phyloP scores from a whole-genome alignment of 1,140 invertebrate species.

The Melipona quadrifasciata region DNA sequence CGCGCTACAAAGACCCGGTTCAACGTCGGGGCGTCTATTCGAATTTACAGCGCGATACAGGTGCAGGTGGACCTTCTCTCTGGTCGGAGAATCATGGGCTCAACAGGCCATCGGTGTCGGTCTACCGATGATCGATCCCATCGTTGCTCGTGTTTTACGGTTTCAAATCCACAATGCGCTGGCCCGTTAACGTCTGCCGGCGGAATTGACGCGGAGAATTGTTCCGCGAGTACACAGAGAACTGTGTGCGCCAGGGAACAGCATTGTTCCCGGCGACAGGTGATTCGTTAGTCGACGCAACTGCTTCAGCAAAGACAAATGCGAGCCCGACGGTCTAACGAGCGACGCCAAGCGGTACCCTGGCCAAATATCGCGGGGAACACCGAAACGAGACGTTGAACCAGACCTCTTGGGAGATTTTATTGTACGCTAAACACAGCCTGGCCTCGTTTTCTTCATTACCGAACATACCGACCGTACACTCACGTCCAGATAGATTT shows the following conservation, averaged over 20 bases:
- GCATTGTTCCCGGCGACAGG: slow-evolving; percentile 55
- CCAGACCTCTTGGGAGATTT: not conserved
- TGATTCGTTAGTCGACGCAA: slow-evolving; percentile 59
- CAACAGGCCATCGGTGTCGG: not conserved
- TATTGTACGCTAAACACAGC: not conserved
- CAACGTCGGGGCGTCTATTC: not conserved
- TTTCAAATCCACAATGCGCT: slow-evolving; percentile 33
- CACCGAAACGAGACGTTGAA: not conserved
- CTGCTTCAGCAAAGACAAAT: slow-evolving; percentile 59
- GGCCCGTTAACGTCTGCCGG: slow-evolving; percentile 46
- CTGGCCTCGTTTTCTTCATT: not conserved
- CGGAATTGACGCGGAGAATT: slow-evolving; percentile 54
- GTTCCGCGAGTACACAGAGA: slow-evolving; percentile 35
- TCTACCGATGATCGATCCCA: slow-evolving; percentile 29
- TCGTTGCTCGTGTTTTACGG: slow-evolving; percentile 39
- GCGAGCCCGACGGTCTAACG: slow-evolving; percentile 46
- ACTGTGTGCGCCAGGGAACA: slow-evolving; percentile 29
- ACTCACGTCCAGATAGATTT: not conserved
- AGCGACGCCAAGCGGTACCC: slow-evolving; percentile 23
- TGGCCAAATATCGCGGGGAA: slow-evolving; percentile 26
- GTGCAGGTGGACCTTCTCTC: not conserved
- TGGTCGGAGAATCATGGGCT: slow-evolving; percentile 9
- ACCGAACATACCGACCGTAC: not conserved
- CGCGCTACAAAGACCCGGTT: not conserved
- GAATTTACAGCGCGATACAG: not conserved